phyloP scores from a whole-genome alignment of 2,113 vertebrate species.

The Cygnus buccinator region DNA sequence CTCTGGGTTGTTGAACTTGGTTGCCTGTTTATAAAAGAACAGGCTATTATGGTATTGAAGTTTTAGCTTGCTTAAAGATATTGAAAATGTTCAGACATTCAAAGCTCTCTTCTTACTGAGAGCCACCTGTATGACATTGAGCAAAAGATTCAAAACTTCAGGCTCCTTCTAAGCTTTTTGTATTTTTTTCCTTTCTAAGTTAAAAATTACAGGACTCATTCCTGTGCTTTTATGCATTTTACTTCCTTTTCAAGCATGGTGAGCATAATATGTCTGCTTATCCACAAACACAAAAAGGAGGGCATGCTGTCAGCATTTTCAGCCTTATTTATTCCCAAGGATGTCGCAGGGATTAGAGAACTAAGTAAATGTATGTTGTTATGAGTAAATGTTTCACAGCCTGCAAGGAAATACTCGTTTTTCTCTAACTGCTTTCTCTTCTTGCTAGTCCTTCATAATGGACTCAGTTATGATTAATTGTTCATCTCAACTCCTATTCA shows the following conservation, averaged over 20 bases:
- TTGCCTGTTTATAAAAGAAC: not conserved
- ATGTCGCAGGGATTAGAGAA: not conserved
- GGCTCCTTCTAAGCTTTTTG: not conserved
- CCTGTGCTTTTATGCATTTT: not conserved
- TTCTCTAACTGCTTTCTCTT: not conserved
- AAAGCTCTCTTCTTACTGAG: not conserved
- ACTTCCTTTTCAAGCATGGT: not conserved
- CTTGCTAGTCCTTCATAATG: not conserved
- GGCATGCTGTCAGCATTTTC: not conserved
- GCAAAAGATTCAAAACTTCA: not conserved
- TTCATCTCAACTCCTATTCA: not conserved
- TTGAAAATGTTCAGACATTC: not conserved
- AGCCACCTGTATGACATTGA: not conserved
- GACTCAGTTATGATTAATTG: not conserved
- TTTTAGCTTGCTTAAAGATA: not conserved
- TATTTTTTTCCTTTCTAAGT: not conserved
- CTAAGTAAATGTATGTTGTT: not conserved
- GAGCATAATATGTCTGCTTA: not conserved
- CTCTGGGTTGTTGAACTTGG: not conserved
- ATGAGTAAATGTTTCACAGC: not conserved
- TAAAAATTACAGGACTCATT: not conserved
- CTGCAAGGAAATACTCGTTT: not conserved
- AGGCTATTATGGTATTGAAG: not conserved
- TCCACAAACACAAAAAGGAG: not conserved
- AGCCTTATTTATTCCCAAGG: not conserved